Base-by-base conservation (phyloP, 2,888 invertebrate genomes). In the Pollenia angustigena region DNA sequence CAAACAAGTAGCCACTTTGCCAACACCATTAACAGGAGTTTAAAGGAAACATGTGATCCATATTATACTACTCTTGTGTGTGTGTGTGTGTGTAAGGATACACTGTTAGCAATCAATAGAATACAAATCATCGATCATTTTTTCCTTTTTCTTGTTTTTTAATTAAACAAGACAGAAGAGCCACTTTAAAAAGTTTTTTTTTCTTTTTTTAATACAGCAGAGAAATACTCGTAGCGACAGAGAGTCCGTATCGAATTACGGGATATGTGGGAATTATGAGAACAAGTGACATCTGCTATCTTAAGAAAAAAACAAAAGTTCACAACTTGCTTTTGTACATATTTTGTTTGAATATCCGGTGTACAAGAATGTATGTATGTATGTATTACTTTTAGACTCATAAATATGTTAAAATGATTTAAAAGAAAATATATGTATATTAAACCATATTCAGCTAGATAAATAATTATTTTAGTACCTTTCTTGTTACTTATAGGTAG, bases 201-300 rank as follows among this genome's bases (percentile, higher is more conserved):
- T 23, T 23, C 2, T 1, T 23, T n/a, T 62, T 66, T 71, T 40
- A 62, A 64, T 44, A 75, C 50, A 62, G 56, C 42, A 56, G 56
- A 68, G 50, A 56, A 64, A 48, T 32, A 32, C 32, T 32, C 6
- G 32, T 46, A 68, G 18, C 46, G 54, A 18, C 69, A 76, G 82
- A 76, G 76, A 76, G 69, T 48, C 4, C n/a, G 71, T 84, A 69
- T 87, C 81, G 68, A 81, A 84, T 87, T 84, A 87, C 87, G 84
- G 81, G 84, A 87, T 81, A 84, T 84, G 74, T 84, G 87, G 87
- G 84, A 87, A 87, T 87, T 81, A 87, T 87, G 87, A 81, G 81
- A 81, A 84, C 85, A 87, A 82, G 85, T 87, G 88, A 88, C 88
- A 88, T 87, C 88, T 88, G 88, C 87, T 85, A 74, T 83, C 80